Base-by-base conservation (phyloP, 1,140 invertebrate species). In the Galleria mellonella region DNA sequence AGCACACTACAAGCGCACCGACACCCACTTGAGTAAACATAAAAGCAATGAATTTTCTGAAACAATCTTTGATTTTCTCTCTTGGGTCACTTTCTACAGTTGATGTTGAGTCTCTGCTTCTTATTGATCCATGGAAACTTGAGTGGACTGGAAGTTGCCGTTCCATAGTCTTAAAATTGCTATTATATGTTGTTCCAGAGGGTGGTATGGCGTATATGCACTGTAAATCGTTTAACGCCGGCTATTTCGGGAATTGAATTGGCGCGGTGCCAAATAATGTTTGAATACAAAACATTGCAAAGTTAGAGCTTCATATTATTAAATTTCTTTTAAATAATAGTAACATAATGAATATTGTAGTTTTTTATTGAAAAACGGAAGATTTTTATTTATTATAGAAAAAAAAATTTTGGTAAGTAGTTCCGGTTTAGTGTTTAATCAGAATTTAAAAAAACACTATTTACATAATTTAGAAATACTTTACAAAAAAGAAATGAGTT, bases 21-120 rank as follows among this genome's bases (percentile, higher is more conserved):
- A 99, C 94, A 36, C 98, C 98, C 35, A 99, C 96, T 87, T 96
- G 94, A 1, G 94, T 96, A 82, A 94, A 96, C 95, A 96, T 96
- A 60, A 96, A 96, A 0, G 94, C 94, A 23, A 95, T 90, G 49
- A 96, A 88, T 70, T 96, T 95, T 14, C 94, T 87, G 54, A 93
- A 94, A 64, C 93, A 96, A 55, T 94, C 92, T 69, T 94, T 95
- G 12, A 93, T 87, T 64, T 90, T 91, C 62, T 93, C 91, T 3
- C 90, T 81, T 0, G 92, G 91, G 68, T 92, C 90, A 56, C 88
- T 88, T 33, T 89, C 90, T 1, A 88, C 87, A 0, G 91, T 90
- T 2, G 92, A 92, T 4, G 91, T 92, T 0, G 91, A 92, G 31
- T 90, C 91, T 23, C 88, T 84, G 63, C 92, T 93, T 38, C 90